Evolutionary conservation across 2,888 invertebrate genomes (phyloP).

Genomic region (Drosophila recens): DNA sequence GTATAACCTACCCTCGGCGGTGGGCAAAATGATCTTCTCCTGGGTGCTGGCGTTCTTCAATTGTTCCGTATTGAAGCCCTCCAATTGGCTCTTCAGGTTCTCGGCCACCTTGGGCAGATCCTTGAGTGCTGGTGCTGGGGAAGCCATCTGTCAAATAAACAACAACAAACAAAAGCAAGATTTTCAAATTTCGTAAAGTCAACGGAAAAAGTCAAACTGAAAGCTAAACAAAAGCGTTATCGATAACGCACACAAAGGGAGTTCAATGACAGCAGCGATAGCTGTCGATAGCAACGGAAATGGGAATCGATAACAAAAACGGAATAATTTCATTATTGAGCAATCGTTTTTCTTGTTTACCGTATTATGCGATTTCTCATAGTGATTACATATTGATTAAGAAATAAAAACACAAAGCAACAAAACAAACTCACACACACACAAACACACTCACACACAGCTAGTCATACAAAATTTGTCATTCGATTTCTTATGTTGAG

Average conservation of each 20-base stretch:
- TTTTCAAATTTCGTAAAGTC: too few species aligned
- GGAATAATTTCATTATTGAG: slow-evolving; percentile 32
- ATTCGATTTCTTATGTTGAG: slow-evolving; percentile 28
- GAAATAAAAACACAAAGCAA: slow-evolving; percentile 19
- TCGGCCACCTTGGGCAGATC: slow-evolving; percentile 96
- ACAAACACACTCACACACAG: neutral
- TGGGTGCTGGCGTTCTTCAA: slow-evolving; percentile 94
- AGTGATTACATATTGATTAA: slow-evolving; percentile 57
- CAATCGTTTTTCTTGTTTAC: slow-evolving; percentile 51
- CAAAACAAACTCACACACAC: slow-evolving; percentile 6
- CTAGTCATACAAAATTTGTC: slow-evolving; percentile 42
- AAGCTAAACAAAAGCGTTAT: slow-evolving; percentile 16
- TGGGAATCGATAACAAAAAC: slow-evolving; percentile 47
- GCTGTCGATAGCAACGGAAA: slow-evolving; percentile 49
- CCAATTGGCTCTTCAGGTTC: slow-evolving; percentile 95
- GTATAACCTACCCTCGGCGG: slow-evolving; percentile 92
- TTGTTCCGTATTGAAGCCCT: slow-evolving; percentile 94
- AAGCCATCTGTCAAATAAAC: slow-evolving; percentile 73
- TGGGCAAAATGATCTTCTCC: slow-evolving; percentile 96
- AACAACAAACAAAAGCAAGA: too few species aligned
- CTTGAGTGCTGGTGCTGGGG: slow-evolving; percentile 88
- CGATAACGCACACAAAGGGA: slow-evolving; percentile 36
- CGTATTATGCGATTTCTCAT: slow-evolving; percentile 61
- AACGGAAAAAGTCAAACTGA: neutral
- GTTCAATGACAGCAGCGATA: slow-evolving; percentile 5